These are phyloP conservation scores for Odocoileus virginianus DNA, from an alignment of 2,113 vertebrate genomes.

Conservation along the genomic window DNA sequence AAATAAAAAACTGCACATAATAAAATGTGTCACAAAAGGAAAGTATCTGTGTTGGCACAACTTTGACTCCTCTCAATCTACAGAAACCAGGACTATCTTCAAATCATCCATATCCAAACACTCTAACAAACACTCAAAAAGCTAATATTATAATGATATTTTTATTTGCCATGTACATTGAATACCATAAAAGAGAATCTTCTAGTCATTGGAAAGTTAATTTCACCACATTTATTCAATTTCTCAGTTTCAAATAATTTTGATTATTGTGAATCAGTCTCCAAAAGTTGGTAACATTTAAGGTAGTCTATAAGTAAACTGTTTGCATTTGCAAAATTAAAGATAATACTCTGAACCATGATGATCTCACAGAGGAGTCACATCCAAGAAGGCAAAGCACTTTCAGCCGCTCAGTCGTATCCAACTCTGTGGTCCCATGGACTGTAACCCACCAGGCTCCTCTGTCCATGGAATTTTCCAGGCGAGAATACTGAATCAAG, in stretches of 20 bases:
- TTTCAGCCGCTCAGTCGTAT: neutral
- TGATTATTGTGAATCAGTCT: neutral
- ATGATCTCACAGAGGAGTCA: neutral
- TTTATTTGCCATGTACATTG: neutral
- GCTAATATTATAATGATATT: neutral
- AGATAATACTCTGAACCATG: neutral
- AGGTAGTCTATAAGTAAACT: neutral
- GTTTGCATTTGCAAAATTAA: neutral
- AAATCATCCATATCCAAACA: neutral
- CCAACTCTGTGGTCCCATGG: no score
- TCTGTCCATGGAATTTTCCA: neutral
- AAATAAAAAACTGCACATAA: neutral
- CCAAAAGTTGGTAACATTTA: neutral
- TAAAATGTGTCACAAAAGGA: neutral
- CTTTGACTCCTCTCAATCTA: neutral
- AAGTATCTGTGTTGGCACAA: neutral
- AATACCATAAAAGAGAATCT: neutral
- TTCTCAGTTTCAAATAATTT: conserved; percentile 3
- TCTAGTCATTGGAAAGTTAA: neutral
- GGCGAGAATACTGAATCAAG: neutral
- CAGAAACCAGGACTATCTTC: neutral
- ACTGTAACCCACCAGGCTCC: neutral
- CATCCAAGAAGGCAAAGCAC: neutral
- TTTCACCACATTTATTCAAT: neutral
- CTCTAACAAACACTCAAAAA: neutral